Evolutionary conservation across 2,888 invertebrate species (phyloP), one percentile per base, ranked within the genome.

Genomic region (Malacosoma neustria): DNA sequence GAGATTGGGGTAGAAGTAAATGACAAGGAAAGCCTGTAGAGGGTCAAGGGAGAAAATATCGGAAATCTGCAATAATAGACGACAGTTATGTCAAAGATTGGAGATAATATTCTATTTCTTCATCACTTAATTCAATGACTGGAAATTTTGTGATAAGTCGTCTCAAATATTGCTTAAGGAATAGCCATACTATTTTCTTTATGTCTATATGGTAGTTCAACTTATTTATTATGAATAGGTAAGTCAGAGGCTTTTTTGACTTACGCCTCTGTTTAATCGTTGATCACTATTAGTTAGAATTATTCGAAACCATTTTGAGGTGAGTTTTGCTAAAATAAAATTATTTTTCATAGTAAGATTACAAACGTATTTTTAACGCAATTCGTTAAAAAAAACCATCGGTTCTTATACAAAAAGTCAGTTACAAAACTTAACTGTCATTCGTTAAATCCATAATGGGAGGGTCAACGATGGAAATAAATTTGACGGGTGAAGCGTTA

Each of bases 141-240:
- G 73, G 72, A 71, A 76, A 70, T 65, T 53, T 53, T 46, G 50
- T 52, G 76, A 76, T 76, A 76, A 76, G 66, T 71, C 69, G 61
- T 57, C 59, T 57, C 55, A 50, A 62, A 71, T 65, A 63, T 65
- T 62, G 51, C 48, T 49, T 46, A 48, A 52, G 57, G 53, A 60
- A 60, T 60, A 50, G 46, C 43, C 48, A 36, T 48, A 57, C 57
- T 68, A 68, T 63, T 64, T 61, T 46, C 53, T 49, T 51, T n/a
- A n/a, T n/a, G n/a, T n/a, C 45, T 57, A 52, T 43, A 45, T 36
- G 39, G 41, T 44, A 42, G n/a, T n/a, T n/a, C 51, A 58, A 52
- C 55, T 49, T 47, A 59, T 53, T 58, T 45, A 46, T 48, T 51
- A 46, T 56, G 51, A 57, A 63, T 58, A 56, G 48, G 48, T 57